Conservation (phyloP, 2,113 vertebrate species). For the Deroptyus accipitrinus region DNA sequence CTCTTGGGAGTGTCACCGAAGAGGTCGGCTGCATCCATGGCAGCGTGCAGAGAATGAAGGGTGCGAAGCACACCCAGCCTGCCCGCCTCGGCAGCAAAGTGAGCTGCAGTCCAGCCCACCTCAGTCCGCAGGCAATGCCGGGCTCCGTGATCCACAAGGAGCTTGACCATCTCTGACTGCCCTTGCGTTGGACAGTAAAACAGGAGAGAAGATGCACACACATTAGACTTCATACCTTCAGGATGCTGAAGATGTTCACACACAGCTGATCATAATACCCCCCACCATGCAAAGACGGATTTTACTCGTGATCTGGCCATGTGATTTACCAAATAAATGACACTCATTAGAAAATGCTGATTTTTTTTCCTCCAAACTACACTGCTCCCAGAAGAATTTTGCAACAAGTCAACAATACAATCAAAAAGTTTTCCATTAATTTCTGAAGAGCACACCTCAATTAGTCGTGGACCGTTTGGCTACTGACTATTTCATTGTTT, state of each 20-base stretch:
- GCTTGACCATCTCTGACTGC: constrained; percentile 71
- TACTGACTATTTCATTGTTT: background rate
- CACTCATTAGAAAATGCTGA: background rate
- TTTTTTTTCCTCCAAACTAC: background rate
- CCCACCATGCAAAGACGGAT: accelerated
- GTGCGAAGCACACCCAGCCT: constrained; percentile 77
- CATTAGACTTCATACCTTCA: background rate
- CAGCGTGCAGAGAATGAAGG: constrained; percentile 81
- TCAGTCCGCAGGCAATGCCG: constrained; percentile 79
- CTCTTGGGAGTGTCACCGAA: constrained; percentile 85
- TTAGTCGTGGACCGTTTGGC: background rate
- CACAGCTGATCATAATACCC: background rate
- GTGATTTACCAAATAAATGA: background rate
- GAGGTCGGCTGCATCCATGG: constrained; percentile 80
- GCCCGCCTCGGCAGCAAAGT: constrained; percentile 86
- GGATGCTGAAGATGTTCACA: background rate
- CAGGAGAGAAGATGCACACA: background rate
- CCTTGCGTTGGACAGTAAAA: constrained; percentile 64
- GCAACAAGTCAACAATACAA: background rate
- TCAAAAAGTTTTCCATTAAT: background rate
- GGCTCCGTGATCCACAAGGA: constrained; percentile 84
- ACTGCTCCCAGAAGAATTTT: background rate
- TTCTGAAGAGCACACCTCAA: background rate
- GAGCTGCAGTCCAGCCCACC: constrained; percentile 86
- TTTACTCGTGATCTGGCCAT: background rate